Evolutionary conservation across 1,140 invertebrate species (phyloP), one percentile per base, ranked within the genome.

Genomic region (Sipha flava): DNA sequence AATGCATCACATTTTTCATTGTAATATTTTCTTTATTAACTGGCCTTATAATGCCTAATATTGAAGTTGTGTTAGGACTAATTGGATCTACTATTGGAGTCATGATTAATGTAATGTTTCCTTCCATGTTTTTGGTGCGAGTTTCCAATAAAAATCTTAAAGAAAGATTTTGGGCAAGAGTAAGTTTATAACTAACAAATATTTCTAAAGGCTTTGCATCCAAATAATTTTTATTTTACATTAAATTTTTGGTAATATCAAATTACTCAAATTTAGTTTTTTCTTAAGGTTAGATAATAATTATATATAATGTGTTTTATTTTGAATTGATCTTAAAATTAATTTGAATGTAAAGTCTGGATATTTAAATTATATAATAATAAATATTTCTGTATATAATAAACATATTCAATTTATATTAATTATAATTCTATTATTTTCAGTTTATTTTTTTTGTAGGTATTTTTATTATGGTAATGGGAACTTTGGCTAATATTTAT

Each of bases 61-160:
- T 98, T 81, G 96, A 98, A 87, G 89, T 98, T 82, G 93, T 98
- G 64, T 88, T 98, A 34, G 95, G 95, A 5, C 85, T 98, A 40
- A 91, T 96, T 72, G 96, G 97, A 16, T 95, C 96, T 16, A 97
- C 96, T 14, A 95, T 97, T 82, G 97, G 97, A 5, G 93, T 95
- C n/a, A 89, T 95, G 79, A 94, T 98, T 81, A 97, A 95, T 83
- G 89, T 97, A 18, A 92, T 98, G 82, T 93, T 97, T 84, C 97
- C 97, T 1, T 92, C 95, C 1, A 88, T 90, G 12, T 91, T 90
- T 84, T 93, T 93, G 82, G 88, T 92, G 47, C 89, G 90, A 49
- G 88, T 93, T 52, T 90, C 90, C 10, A 89, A 86, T 45, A 93
- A 92, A 86, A 89, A 92, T 82, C 92, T 91, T 0, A 92, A 91